Evolutionary conservation across 2,888 invertebrate species (phyloP), one percentile per base, ranked within the genome.

Genomic region (Tineola bisselliella): DNA sequence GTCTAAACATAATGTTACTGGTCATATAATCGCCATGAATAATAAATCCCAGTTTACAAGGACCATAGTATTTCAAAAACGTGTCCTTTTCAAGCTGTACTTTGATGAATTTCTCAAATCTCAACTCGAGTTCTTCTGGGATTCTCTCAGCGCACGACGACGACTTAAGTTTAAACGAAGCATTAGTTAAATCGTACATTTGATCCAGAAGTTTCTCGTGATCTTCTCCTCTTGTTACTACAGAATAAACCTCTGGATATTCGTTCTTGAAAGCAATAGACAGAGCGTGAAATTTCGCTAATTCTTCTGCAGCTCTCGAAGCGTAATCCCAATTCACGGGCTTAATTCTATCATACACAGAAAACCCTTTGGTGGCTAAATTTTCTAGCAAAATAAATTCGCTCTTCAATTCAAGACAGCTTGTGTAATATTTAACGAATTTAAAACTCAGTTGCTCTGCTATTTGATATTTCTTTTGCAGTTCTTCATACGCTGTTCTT

Each of bases 261-360:
- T 61, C 59, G n/a, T 56, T 13, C 17, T 59, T 57, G 30, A 60
- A 62, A 43, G 48, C 59, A 19, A 62, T 62, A 10, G 64, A 64
- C n/a, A 64, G 58, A 2, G 64, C 61, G 33, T 64, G 64, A 30
- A 63, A 62, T 57, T 61, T 63, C 4, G 62, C 64, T 52, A 64
- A 56, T 19, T 62, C 60, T 13, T 63, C 63, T 11, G 63, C 61
- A 4, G 56, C 57, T 25, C 33, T 61, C 3, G 61, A 54, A 15
- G 64, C 62, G 38, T 63, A 64, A 19, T 63, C 64, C 64, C 63
- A 62, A 17, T 56, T 56, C 0, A 62, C 43, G 0, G 59, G 54
- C 17, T 59, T 12, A 4, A 44, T 25, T 57, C 59, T 61, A n/a
- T 64, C 61, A 17, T 62, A 60, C 43, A 33, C 19, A 1, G 13